Evolutionary conservation across 2,797 vertebrate genomes (phyloP).

Genomic region (Ataeniobius toweri): DNA sequence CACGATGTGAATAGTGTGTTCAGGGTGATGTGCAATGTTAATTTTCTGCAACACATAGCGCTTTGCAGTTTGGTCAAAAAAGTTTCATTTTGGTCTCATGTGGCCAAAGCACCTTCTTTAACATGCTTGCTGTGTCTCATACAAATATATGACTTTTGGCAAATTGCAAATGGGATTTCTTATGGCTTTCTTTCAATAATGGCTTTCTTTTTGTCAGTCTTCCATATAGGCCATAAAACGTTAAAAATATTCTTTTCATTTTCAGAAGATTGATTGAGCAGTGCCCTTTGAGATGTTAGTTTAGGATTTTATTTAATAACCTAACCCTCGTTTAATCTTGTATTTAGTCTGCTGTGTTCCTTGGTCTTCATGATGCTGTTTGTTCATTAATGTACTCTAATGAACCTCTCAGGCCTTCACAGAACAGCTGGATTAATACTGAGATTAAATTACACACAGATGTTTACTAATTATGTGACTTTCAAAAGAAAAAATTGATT

Average conservation of each 20-base stretch:
- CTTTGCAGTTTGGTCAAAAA: background rate
- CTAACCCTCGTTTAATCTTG: background rate
- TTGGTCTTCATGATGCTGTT: no score
- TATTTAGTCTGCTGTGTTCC: background rate
- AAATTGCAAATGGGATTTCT: background rate
- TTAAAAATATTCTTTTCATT: background rate
- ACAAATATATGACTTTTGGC: background rate
- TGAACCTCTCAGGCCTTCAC: background rate
- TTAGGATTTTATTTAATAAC: background rate
- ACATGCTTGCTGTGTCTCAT: background rate
- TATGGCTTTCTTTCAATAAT: no score
- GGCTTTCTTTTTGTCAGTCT: background rate
- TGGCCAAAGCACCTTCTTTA: background rate
- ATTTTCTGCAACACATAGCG: background rate
- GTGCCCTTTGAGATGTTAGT: background rate
- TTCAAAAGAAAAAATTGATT: background rate
- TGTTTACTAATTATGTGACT: background rate
- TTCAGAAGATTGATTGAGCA: background rate
- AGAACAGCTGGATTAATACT: background rate
- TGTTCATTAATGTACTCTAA: no score
- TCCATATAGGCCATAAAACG: background rate
- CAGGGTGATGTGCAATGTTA: background rate
- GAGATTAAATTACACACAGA: background rate
- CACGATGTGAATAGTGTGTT: background rate
- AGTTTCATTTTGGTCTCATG: background rate